Evolutionary conservation across 37 sponge, comb jelly and placozoan species (phyloP), one percentile per base, ranked within the genome.

Genomic region (Aphrocallistes beatrix): DNA sequence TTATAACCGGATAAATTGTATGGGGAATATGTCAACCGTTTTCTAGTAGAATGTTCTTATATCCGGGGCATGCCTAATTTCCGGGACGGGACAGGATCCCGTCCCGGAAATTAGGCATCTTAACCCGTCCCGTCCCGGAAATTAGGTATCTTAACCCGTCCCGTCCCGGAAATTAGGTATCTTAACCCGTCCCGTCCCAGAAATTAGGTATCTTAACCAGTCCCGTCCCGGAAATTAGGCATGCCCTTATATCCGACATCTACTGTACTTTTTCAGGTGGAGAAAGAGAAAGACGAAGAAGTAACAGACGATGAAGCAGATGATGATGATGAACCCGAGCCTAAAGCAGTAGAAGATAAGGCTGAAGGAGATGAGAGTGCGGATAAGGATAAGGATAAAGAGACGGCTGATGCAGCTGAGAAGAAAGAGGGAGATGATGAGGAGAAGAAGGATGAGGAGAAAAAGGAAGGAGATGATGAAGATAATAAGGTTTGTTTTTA

Each of bases 241-340:
- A n/a, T n/a, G n/a, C n/a, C n/a, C n/a, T n/a, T n/a, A n/a, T n/a
- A n/a, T n/a, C n/a, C n/a, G n/a, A n/a, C n/a, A n/a, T n/a, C n/a
- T n/a, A n/a, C n/a, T n/a, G n/a, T n/a, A n/a, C n/a, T 19, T 81
- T 30, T 84, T 32, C 85, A 93, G 96, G 93, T 97, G 23, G 82
- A 91, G 69, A 97, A 97, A 88, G 99, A 97, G 85, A 51, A 93
- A 17, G 99, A 97, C 28, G 93, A 93, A 90, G 99, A 97, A 83
- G 86, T 97, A 36, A 91, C 85, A 34, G 95, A 94, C 47, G 99
- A 97, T 51, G 99, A 97, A 81, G 99, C 81, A 34, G 99, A 97
- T 32, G 92, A 91, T 23, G 93, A 93, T 37, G 92, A 90, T 38
- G 81, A 90, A 25, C 51, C 85, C 37, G 85, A 88, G 39, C 85